Evolutionary conservation across 2,888 invertebrate genomes (phyloP).

Genomic region (Glaucopsyche alexis): DNA sequence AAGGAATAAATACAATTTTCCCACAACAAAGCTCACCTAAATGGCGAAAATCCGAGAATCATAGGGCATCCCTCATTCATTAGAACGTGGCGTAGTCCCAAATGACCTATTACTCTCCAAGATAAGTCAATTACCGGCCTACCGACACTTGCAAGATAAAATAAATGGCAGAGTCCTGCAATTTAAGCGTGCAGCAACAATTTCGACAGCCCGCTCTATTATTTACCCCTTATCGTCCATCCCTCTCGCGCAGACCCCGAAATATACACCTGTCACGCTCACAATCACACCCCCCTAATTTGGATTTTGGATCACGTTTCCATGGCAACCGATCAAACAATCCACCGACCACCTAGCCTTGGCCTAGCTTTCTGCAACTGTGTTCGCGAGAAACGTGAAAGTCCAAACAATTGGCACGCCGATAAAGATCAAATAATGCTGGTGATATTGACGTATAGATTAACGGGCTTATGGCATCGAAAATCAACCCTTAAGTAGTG

Average conservation of each 20-base stretch:
- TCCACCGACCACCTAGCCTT: conserved; percentile 37
- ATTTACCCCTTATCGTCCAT: conserved; percentile 37
- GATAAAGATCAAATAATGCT: conserved; percentile 50
- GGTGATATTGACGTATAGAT: conserved; percentile 43
- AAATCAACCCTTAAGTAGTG: conserved; percentile 59
- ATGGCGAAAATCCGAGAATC: background rate
- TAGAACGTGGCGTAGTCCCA: background rate
- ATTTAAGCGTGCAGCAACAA: conserved; percentile 50
- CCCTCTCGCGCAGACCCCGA: conserved; percentile 57
- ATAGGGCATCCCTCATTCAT: background rate
- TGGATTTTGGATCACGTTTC: conserved; percentile 64
- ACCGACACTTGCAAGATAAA: conserved; percentile 19
- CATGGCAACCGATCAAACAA: conserved; percentile 70
- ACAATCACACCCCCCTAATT: conserved; percentile 60
- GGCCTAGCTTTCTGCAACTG: conserved; percentile 42
- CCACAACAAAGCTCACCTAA: background rate
- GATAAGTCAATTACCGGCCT: conserved; percentile 21
- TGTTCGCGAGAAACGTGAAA: conserved; percentile 39
- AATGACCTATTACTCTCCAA: conserved; percentile 13
- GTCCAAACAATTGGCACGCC: conserved; percentile 40
- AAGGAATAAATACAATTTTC: background rate
- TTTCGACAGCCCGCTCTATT: conserved; percentile 58
- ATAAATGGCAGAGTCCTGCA: conserved; percentile 46
- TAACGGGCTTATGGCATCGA: conserved; percentile 47
- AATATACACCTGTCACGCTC: conserved; percentile 48